Evolutionary conservation across 1,140 invertebrate species (phyloP).

Genomic region (Zeugodacus cucurbitae): DNA sequence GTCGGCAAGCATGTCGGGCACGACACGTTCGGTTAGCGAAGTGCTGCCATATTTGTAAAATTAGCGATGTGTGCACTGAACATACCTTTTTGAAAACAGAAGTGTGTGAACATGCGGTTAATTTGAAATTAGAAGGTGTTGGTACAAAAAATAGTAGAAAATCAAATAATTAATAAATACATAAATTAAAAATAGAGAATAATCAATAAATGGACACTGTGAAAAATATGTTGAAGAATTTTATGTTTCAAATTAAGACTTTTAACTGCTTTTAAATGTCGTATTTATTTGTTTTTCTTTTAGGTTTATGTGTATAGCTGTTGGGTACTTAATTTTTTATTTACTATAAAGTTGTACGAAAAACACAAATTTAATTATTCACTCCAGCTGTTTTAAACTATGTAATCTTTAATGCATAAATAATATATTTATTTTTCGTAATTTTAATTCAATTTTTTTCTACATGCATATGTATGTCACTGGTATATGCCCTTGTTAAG

Average conservation of each 20-base stretch:
- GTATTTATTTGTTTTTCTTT: too few relatives aligned
- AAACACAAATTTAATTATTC: neutral
- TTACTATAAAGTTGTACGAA: neutral
- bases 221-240: too few relatives aligned
- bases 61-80: neutral
- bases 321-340: neutral
- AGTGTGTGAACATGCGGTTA: too few relatives aligned
- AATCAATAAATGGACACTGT: too few relatives aligned
- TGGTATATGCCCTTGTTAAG: too few relatives aligned
- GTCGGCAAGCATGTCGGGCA: neutral
- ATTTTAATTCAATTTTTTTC: too few relatives aligned
- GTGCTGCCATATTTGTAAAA: neutral
- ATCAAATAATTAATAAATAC: too few relatives aligned
- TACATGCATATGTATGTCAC: too few relatives aligned
- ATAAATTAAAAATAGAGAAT: too few relatives aligned
- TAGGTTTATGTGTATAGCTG: neutral
- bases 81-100: neutral
- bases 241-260: too few relatives aligned
- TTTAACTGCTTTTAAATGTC: too few relatives aligned
- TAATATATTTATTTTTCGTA: neutral
- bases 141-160: too few relatives aligned
- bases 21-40: neutral
- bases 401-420: neutral
- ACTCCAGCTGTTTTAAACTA: neutral
- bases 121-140: neutral